Base-by-base conservation (phyloP, 2,113 vertebrate genomes). In the Cynocephalus volans region DNA sequence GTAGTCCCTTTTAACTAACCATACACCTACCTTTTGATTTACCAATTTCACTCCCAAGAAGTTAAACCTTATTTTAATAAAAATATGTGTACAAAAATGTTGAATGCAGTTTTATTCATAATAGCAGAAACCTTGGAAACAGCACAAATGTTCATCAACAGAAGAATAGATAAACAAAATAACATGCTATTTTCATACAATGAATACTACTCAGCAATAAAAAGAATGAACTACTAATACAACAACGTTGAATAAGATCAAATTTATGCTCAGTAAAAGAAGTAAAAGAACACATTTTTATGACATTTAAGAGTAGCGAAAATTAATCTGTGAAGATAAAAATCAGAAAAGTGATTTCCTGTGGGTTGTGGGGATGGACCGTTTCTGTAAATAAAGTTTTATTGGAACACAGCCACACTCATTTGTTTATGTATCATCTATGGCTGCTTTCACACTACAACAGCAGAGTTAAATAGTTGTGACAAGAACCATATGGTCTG, bases 341-440 rank as follows among this genome's bases (percentile, higher is more conserved):
- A 95, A 24, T 83, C 45, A 62, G 70, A 48, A 36, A 56, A 88
- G 64, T 41, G 56, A 48, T 54, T 90, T 17, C 24, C 72, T 65
- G 28, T 65, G 80, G 33, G 36, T 19, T 19, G 23, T 1, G 2
- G 88, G 73, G 36, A 79, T 77, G 72, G 8, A 14, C 4, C 64
- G 28, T 81, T 96, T 64, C 85, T 86, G 41, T 93, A 83, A 97
- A 93, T 72, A 94, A 82, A 94, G 93, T 76, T 77, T 54, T 45
- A 41, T 58, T 79, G 86, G 75, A 77, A 58, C 18, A 33, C 12
- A 86, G 60, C 76, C 60, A 70, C 6, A 50, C 2, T 96, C 33
- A 14, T 81, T 92, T 92, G 54, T 86, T 85, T 76, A n/a, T 56
- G 19, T 77, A 36, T 83, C 41, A 48, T 58, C 72, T 81, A 13